Percentiles rank a stretch among this genome's conserved stretches.
These are phyloP conservation scores for Phyllopteryx taeniolatus DNA, from an alignment of 2,113 vertebrate genomes.

Conservation along the genomic window DNA sequence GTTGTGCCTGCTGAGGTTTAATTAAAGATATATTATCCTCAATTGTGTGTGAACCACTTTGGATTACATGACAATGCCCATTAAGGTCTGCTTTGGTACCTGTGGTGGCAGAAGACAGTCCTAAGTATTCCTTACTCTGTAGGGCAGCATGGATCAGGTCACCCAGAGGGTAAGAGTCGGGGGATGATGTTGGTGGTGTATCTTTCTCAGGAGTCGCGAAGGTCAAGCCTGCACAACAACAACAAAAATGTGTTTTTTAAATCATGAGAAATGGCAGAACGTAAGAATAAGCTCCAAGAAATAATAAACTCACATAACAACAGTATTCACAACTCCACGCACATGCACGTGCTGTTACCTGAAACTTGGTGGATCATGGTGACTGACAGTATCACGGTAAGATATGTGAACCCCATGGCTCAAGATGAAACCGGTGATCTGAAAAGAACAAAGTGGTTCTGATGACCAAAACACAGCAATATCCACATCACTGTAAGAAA, in stretches of 20 bases:
- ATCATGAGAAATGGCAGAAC: neutral
- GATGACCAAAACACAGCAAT: neutral
- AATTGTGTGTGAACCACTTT: neutral
- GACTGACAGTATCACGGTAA: conserved; percentile 69
- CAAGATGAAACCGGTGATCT: conserved; percentile 49
- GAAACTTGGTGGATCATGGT: conserved; percentile 64
- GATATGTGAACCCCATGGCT: conserved; percentile 64
- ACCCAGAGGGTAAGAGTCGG: conserved; percentile 71
- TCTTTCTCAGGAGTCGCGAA: conserved; percentile 67
- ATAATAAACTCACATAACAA: neutral
- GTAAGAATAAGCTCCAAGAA: neutral
- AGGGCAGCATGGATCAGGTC: conserved; percentile 82
- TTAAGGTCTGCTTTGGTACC: conserved; percentile 54
- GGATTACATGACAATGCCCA: neutral
- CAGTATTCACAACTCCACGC: neutral
- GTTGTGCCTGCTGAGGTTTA: conserved; percentile 66
- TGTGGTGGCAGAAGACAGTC: conserved; percentile 71
- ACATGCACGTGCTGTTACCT: conserved; percentile 59
- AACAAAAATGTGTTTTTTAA: neutral
- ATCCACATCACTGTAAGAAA: neutral
- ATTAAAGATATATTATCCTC: conserved; percentile 5
- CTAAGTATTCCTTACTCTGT: conserved; percentile 80
- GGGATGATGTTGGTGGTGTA: conserved; percentile 53
- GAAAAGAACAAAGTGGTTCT: conserved; percentile 10
- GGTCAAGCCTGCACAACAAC: conserved; percentile 71